phyloP scores from a whole-genome alignment of 2,888 invertebrate genomes.

The Elmis aenea region DNA sequence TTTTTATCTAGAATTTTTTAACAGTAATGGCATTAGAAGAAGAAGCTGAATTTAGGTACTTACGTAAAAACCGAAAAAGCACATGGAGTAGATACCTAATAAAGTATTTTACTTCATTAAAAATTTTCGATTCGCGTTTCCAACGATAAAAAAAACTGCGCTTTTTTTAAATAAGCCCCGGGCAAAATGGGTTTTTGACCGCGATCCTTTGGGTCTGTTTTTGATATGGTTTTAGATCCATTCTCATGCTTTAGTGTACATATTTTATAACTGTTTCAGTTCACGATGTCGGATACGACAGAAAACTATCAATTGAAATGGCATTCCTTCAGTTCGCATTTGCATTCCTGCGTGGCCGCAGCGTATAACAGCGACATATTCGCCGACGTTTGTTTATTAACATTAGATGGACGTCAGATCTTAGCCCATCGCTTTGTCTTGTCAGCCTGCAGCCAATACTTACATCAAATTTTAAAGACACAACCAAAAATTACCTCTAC shows the following conservation, averaged over 20 bases:
- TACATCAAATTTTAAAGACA: constrained; percentile 52
- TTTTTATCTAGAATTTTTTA: no score
- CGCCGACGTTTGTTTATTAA: constrained; percentile 76
- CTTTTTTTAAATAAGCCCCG: no score
- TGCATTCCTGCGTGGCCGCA: constrained; percentile 76
- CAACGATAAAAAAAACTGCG: no score
- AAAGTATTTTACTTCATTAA: no score
- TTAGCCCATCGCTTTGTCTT: constrained; percentile 81
- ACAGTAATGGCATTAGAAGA: no score
- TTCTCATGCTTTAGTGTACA: no score
- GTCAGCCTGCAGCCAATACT: constrained; percentile 72
- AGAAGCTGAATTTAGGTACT: no score
- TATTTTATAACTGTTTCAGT: no score
- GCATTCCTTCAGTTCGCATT: constrained; percentile 79
- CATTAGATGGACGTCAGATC: constrained; percentile 73
- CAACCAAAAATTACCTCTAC: constrained; percentile 38
- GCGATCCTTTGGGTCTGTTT: neutral
- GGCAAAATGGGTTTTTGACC: neutral
- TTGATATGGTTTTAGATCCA: no score
- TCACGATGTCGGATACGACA: constrained; percentile 52
- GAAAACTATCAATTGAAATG: constrained; percentile 87
- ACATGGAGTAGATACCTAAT: no score
- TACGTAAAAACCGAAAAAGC: no score
- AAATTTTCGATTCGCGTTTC: no score
- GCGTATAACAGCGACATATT: constrained; percentile 69